Evolutionary conservation across 1,140 invertebrate species (phyloP).

Genomic region (Drosophila sp.): DNA sequence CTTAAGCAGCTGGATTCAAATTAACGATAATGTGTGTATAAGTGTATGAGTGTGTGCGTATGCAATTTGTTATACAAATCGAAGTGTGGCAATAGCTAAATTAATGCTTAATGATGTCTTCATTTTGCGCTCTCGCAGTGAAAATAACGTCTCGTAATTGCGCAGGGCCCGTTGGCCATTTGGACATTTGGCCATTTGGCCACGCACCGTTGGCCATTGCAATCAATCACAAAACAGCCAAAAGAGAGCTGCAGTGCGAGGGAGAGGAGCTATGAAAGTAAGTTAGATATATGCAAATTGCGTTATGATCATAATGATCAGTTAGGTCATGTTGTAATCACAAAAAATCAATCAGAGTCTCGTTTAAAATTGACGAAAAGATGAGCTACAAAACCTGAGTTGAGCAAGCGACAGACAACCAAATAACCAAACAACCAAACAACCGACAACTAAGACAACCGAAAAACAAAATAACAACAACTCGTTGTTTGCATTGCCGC

Average conservation of each 20-base stretch:
- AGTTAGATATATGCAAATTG: conserved; percentile 64
- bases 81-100: conserved; percentile 71
- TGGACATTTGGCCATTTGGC: conserved; percentile 50
- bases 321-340: conserved; percentile 70
- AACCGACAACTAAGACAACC: background rate
- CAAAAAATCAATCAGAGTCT: conserved; percentile 66
- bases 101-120: conserved; percentile 79
- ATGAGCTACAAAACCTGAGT: conserved; percentile 49
- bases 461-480: conserved; percentile 10
- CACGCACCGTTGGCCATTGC: conserved; percentile 70
- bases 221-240: conserved; percentile 56
- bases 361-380: conserved; percentile 59
- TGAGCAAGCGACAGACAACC: conserved; percentile 26
- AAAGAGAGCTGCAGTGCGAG: background rate
- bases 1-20: conserved; percentile 42
- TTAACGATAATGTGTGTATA: conserved; percentile 27
- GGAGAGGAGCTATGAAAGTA: background rate
- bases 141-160: conserved; percentile 66
- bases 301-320: conserved; percentile 74
- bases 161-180: conserved; percentile 50
- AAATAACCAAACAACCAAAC: conserved; percentile 8
- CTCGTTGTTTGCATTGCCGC: conserved; percentile 41
- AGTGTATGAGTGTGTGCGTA: conserved; percentile 38
- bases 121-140: conserved; percentile 73
- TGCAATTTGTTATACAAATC: conserved; percentile 73